Base-by-base conservation (phyloP, 2,888 invertebrate genomes). In the Leptinotarsa haldemani region DNA sequence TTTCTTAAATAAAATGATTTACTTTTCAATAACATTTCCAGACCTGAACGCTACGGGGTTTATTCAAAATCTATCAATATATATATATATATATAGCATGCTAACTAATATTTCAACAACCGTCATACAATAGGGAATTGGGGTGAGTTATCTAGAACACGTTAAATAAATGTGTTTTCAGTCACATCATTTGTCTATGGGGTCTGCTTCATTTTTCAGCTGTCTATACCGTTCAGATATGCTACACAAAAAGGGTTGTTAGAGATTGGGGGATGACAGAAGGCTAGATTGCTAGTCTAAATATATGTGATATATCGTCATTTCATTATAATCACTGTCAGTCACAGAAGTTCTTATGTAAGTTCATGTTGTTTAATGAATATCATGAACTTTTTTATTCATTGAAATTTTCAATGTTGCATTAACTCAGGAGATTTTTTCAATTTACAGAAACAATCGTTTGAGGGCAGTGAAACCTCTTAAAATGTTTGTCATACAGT, bases 151-250 rank as follows among this genome's bases (percentile, higher is more conserved):
- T 78, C 75, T 74, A 52, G 69, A 77, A 80, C 80, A 79, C 71
- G 78, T 70, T 69, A 61, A 70, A 76, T 73, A 76, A 81, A 82
- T 78, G 78, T 79, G 80, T 82, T 82, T 77, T 75, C 77, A 76
- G 81, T 81, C 81, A 80, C 81, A 80, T 83, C 83, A 83, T 84
- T 84, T 84, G 84, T 84, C 83, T 84, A 67, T 50, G 63, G 40
- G 79, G 80, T 71, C 75, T 71, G 76, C 71, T 77, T 80, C 81
- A 84, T 84, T 81, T 84, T 81, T 84, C 84, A 84, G 77, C 83
- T 83, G 83, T 82, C 83, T 61, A 40, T 50, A 53, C 67, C 47
- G n/a, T 70, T 77, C 67, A 75, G 81, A 82, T 80, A 80, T 77
- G 76, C 78, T 78, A 76, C 76, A 74, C 70, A 73, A 78, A 80